Evolutionary conservation across 64 coral and sea anemone species (phyloP).

Genomic region (Porites lutea): DNA sequence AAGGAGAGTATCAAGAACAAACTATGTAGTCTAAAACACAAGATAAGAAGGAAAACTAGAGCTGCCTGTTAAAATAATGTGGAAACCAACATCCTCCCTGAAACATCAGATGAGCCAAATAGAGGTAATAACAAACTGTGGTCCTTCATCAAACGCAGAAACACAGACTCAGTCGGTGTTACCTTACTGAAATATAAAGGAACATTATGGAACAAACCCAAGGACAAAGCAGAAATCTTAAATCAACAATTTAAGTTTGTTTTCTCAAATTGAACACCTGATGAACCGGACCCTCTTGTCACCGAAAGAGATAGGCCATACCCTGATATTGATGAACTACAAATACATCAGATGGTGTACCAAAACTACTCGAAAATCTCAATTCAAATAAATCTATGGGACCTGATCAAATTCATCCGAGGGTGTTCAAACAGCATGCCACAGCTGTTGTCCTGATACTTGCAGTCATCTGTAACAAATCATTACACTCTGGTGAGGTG

Average conservation of each 20-base stretch:
- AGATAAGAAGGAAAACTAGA: background rate
- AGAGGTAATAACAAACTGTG: slow-evolving; percentile 17
- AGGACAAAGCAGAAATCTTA: slow-evolving; percentile 64
- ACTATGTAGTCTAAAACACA: background rate
- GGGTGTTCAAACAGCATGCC: slow-evolving; percentile 3
- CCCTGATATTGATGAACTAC: slow-evolving; percentile 21
- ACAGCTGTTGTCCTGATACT: background rate
- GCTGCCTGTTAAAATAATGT: slow-evolving; percentile 13
- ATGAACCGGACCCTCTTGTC: background rate
- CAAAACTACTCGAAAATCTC: slow-evolving; percentile 14
- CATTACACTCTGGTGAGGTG: background rate
- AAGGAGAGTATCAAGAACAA: slow-evolving; percentile 20
- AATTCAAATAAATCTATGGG: slow-evolving; percentile 7
- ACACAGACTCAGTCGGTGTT: slow-evolving; percentile 60
- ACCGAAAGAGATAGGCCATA: background rate
- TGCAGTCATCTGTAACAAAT: background rate
- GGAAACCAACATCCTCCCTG: background rate
- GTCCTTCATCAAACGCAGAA: slow-evolving; percentile 57
- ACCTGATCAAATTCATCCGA: slow-evolving; percentile 1
- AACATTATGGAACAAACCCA: slow-evolving; percentile 53
- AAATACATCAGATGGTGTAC: slow-evolving; percentile 24
- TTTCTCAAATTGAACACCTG: background rate
- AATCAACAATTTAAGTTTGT: slow-evolving; percentile 73
- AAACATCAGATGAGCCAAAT: background rate
- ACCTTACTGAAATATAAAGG: slow-evolving; percentile 52